Evolutionary conservation across 92 coral and sea anemone genomes (phyloP), one percentile per base, ranked within the genome.

Genomic region (Actinostola sp.): DNA sequence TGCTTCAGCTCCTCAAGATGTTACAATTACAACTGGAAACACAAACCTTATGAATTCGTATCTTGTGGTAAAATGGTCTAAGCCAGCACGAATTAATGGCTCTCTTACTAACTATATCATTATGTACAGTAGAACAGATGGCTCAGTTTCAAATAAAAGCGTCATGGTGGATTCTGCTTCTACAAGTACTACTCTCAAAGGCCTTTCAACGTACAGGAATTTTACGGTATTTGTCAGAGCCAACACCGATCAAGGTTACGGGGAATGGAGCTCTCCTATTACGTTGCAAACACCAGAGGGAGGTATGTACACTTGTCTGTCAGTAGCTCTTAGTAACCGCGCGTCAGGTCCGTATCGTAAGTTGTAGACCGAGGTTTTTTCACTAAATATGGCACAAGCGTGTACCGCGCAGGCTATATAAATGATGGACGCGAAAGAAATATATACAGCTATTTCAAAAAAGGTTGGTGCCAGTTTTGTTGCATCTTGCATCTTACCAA

Each of bases 241-340:
- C 3, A 48, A 48, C 21, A 48, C 54, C 16, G 19, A 48, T 13
- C 19, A 48, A 13, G 21, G 21, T 3, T 4, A n/a, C 3, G 54
- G 54, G 21, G 19, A 14, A 2, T 48, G 54, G 54, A 48, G 54
- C 16, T 3, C 3, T 13, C 54, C 54, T 48, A 14, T 3, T 13
- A 48, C 54, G 13, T 13, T 61, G 31, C n/a, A 2, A 34, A 61
- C 66, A 27, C 43, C 41, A 61, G 66, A 27, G 15, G 66, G 26
- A 12, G 34, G 66, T 61, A 32, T 11, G 66, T 14, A 34, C 12
- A 3, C 54, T 48, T 48, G 13, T 3, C 19, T 48, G 13, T 48
- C 19, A 17, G 15, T 8, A 41, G 8, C 15, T 8, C n/a, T n/a
- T n/a, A n/a, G n/a, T n/a, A n/a, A n/a, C n/a, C n/a, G n/a, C n/a